Conservation (phyloP, 1,140 invertebrate genomes). For the Chrysopa pallens region DNA sequence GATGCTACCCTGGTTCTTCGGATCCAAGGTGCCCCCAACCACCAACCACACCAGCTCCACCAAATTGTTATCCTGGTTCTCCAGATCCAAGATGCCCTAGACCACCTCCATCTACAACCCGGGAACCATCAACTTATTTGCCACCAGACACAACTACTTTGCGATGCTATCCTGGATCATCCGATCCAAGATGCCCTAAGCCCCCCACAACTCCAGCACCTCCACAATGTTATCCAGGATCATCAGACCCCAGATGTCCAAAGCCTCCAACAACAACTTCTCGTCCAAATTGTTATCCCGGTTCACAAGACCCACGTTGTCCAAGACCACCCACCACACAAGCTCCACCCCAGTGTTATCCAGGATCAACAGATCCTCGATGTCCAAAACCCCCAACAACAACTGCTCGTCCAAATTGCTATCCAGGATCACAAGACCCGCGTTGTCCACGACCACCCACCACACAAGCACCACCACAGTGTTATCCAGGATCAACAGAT, state of each 20-base stretch:
- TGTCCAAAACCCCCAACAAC: constrained; percentile 14
- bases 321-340: constrained; percentile 15
- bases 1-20: too few species aligned
- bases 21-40: too few species aligned
- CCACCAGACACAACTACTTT: constrained; percentile 10
- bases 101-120: constrained; percentile 9
- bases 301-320: constrained; percentile 20
- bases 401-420: constrained; percentile 7
- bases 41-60: constrained; percentile 8
- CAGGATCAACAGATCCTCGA: constrained; percentile 20
- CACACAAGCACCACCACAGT: constrained; percentile 7
- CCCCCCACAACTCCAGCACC: constrained; percentile 14
- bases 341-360: constrained; percentile 14
- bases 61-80: constrained; percentile 17
- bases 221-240: constrained; percentile 10
- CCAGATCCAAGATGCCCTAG: constrained; percentile 15
- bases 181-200: constrained; percentile 8
- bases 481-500: constrained; percentile 12
- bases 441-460: constrained; percentile 11
- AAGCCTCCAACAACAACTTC: constrained; percentile 7
- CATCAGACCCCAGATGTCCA: constrained; percentile 12
- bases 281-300: constrained; percentile 20
- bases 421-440: constrained; percentile 15
- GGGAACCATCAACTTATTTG: constrained; percentile 9
- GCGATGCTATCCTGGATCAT: constrained; percentile 18